Evolutionary conservation across 2,113 vertebrate species (phyloP).

Genomic region (Pterophyllum scalare): DNA sequence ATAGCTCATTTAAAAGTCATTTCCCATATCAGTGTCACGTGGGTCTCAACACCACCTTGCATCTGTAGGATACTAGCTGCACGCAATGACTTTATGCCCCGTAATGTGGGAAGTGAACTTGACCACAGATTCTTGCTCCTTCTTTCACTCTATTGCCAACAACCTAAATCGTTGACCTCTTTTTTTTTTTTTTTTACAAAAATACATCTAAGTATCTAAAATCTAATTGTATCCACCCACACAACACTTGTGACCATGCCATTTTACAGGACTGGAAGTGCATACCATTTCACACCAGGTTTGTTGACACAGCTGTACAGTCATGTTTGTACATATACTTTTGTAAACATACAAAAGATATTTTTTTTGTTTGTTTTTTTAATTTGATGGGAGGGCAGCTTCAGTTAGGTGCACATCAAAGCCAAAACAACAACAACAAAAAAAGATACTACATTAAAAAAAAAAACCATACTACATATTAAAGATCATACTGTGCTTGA

Average conservation of each 20-base stretch:
- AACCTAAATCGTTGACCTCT: no score
- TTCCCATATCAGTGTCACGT: slow-evolving; percentile 4
- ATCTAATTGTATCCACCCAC: neutral
- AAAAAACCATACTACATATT: neutral
- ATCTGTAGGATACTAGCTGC: neutral
- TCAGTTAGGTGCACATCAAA: neutral
- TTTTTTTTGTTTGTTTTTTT: no score
- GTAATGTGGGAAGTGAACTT: neutral
- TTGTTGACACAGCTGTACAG: neutral
- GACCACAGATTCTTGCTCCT: neutral
- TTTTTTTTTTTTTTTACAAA: no score
- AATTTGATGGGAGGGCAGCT: neutral
- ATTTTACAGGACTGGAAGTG: neutral
- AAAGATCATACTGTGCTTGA: neutral
- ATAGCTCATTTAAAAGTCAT: slow-evolving; percentile 7
- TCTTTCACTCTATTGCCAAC: neutral
- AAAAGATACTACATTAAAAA: neutral
- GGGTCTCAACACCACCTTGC: neutral
- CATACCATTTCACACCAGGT: neutral
- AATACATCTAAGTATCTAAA: no score
- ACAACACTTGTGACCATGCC: neutral
- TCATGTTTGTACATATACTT: no score
- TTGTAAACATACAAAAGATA: no score
- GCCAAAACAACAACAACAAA: neutral
- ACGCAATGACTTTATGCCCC: neutral